Evolutionary conservation across 2,797 vertebrate genomes (phyloP).

Genomic region (Lithobates pipiens): DNA sequence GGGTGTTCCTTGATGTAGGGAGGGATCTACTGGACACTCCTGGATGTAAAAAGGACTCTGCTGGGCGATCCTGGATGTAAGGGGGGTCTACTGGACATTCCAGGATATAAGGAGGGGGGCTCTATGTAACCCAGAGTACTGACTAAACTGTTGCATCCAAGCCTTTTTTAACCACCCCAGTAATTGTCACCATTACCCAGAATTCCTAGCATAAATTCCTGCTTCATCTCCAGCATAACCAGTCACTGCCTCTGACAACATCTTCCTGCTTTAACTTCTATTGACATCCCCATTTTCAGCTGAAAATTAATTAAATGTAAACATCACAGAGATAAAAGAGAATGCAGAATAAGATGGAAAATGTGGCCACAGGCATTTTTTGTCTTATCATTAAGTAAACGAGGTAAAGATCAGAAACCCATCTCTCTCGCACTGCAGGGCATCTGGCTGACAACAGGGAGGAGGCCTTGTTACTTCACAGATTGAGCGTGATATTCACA

Average conservation of each 20-base stretch:
- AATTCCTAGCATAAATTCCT: background rate
- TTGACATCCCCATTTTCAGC: constrained; percentile 24
- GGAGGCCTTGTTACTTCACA: constrained; percentile 27
- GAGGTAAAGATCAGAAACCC: constrained; percentile 43
- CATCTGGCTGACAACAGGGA: constrained; percentile 11
- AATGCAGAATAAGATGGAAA: constrained; percentile 5
- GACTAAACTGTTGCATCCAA: too few species aligned
- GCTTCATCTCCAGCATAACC: background rate
- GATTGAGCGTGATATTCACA: constrained; percentile 11
- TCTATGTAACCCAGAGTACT: too few species aligned
- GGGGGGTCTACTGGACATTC: too few species aligned
- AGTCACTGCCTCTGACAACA: background rate
- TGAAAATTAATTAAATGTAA: constrained; percentile 36
- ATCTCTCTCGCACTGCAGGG: constrained; percentile 27
- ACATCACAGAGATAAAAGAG: constrained; percentile 41
- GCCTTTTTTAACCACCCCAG: too few species aligned
- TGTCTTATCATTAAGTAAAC: constrained; percentile 39
- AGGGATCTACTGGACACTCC: too few species aligned
- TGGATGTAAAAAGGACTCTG: too few species aligned
- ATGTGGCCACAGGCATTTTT: constrained; percentile 20
- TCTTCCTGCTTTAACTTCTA: constrained; percentile 10
- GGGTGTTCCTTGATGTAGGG: too few species aligned
- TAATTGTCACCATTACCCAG: background rate
- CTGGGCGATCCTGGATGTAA: too few species aligned
- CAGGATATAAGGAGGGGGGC: too few species aligned